Evolutionary conservation across 2,113 vertebrate genomes (phyloP).

Genomic region (Sminthopsis crassicaudata): DNA sequence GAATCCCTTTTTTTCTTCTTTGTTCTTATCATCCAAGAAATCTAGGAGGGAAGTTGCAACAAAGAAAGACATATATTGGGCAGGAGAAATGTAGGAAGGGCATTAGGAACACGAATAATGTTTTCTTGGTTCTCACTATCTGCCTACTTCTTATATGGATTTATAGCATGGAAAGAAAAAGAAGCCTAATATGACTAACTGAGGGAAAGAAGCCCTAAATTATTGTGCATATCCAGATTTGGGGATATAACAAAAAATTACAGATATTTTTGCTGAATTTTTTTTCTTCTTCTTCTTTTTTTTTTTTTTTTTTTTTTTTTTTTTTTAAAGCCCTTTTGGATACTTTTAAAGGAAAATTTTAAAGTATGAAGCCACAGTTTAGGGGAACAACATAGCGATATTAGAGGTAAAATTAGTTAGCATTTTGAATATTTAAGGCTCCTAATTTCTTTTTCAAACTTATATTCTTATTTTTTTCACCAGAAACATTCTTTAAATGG

Average conservation of each 20-base stretch:
- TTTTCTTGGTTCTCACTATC: background rate
- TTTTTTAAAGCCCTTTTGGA: background rate
- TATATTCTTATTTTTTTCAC: slow-evolving; percentile 27
- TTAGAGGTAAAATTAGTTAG: slow-evolving; percentile 22
- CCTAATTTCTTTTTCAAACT: background rate
- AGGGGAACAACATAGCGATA: slow-evolving; percentile 26
- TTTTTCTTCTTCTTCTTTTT: no score
- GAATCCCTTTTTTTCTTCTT: background rate
- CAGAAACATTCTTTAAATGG: background rate
- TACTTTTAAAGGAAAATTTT: slow-evolving; percentile 43
- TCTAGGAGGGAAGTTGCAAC: background rate
- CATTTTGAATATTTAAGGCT: background rate
- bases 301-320: background rate
- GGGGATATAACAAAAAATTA: background rate
- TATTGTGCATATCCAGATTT: background rate
- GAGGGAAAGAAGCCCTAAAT: background rate
- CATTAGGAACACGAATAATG: background rate
- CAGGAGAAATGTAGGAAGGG: background rate
- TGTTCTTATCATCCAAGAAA: background rate
- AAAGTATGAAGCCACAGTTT: slow-evolving; percentile 9
- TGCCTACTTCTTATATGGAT: background rate
- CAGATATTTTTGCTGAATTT: background rate
- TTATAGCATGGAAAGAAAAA: slow-evolving; percentile 17
- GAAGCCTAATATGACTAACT: background rate
- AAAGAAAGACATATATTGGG: background rate